Base-by-base conservation (phyloP, 2,113 vertebrate species). In the Asarcornis scutulata region DNA sequence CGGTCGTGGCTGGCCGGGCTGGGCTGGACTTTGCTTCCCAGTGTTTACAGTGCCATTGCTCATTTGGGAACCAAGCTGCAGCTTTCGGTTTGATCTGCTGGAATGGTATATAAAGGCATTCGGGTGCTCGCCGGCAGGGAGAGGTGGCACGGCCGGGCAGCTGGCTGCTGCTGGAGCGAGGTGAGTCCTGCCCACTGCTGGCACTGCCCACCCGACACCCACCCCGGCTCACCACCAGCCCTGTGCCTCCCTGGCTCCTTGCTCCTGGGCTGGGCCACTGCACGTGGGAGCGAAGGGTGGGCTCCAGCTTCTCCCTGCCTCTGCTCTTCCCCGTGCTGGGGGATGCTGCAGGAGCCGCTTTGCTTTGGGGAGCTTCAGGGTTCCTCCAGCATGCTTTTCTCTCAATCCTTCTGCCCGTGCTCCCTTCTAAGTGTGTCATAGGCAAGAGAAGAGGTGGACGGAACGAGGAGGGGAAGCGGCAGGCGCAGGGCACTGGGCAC, bases 211-310 rank as follows among this genome's bases (percentile, higher is more conserved):
- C 64, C 27, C 3, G 0, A 5, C 36, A n/a, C 75, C 64, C 84
- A 58, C 31, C 25, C 20, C 1, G 21, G 36, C 5, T 0, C n/a
- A 5, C 40, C 40, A 6, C 42, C 71, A 4, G 1, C 59, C 7
- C 0, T 3, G 74, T 55, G 31, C 38, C 83, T 32, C 50, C 2
- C 18, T 29, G 55, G 3, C 17, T 25, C 69, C 44, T 8, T 15
- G 48, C 62, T 42, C 29, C 1, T 0, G 20, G 8, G 13, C 44
- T 69, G 79, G 17, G 22, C 29, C 25, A 2, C 44, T 1, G n/a
- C 36, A 1, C 7, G 46, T 12, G 50, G 62, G 17, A 34, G 36
- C 0, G 15, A 0, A 11, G 46, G 27, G 66, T 56, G 26, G 52
- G 74, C 40, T 23, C 15, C 2, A 1, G 26, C 63, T 59, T 18